Conservation (phyloP, 2,797 vertebrate genomes). For the Sitta carolinensis region DNA sequence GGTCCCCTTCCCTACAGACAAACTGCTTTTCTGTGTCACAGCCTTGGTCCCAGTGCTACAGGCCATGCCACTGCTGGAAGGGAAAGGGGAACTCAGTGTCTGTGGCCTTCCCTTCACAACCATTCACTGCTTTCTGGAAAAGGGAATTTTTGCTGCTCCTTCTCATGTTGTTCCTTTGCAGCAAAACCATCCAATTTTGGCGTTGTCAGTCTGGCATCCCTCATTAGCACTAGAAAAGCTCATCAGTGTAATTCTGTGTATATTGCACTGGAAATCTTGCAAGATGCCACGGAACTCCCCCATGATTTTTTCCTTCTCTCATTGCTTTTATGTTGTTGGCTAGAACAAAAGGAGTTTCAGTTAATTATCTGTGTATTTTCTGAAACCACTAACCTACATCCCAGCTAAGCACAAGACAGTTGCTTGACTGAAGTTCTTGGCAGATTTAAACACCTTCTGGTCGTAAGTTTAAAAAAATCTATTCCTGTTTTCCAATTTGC, state of each 20-base stretch:
- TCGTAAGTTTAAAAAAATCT: background rate
- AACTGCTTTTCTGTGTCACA: background rate
- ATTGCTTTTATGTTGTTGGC: conserved; percentile 12
- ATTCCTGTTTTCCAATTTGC: background rate
- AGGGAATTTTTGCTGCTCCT: background rate
- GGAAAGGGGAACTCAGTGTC: background rate
- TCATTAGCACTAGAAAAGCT: conserved; percentile 19
- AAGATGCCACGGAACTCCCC: background rate
- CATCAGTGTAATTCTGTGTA: background rate
- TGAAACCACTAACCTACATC: conserved; percentile 53
- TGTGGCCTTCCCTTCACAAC: background rate
- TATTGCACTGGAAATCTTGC: background rate
- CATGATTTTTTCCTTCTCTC: background rate
- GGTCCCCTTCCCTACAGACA: background rate
- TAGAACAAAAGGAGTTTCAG: conserved; percentile 52
- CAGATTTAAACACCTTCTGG: conserved; percentile 38
- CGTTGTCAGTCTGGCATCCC: background rate
- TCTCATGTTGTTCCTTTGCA: background rate
- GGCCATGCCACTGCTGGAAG: background rate
- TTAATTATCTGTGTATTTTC: conserved; percentile 51
- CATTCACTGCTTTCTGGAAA: background rate
- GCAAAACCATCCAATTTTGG: background rate
- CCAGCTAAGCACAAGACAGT: background rate
- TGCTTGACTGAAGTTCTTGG: conserved; percentile 37
- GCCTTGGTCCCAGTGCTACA: background rate